phyloP scores from a whole-genome alignment of 2,888 invertebrate species.

The Limnephilus rhombicus region DNA sequence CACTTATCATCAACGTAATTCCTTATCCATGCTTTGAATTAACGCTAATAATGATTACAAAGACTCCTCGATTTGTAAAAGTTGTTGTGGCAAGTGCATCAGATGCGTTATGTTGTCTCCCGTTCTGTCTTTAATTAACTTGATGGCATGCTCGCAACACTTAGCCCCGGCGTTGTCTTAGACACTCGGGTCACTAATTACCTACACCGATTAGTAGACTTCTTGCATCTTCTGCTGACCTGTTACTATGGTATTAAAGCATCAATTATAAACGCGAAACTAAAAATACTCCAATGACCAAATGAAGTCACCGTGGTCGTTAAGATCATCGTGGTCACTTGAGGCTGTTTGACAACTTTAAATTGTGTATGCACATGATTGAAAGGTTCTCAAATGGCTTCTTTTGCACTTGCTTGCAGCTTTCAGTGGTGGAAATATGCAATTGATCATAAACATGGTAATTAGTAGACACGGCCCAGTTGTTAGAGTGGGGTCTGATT shows the following conservation, averaged over 20 bases:
- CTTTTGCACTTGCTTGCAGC: background rate
- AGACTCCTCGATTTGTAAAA: constrained; percentile 4
- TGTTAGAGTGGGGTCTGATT: background rate
- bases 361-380: constrained; percentile 2
- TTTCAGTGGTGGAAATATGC: background rate
- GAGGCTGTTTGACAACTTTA: constrained; percentile 48
- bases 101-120: background rate
- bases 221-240: constrained; percentile 26
- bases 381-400: constrained; percentile 2
- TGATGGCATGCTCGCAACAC: constrained; percentile 51
- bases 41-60: background rate
- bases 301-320: constrained; percentile 47
- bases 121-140: constrained; percentile 33
- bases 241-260: background rate
- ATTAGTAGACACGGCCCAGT: background rate
- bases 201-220: constrained; percentile 50
- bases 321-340: constrained; percentile 41
- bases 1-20: background rate
- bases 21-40: background rate
- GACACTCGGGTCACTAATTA: constrained; percentile 54
- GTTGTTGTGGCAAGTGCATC: background rate
- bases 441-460: background rate
- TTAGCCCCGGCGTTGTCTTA: constrained; percentile 36
- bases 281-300: constrained; percentile 57
- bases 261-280: constrained; percentile 56